Base-by-base conservation (phyloP, 2,113 vertebrate species). In the Microcebus tavaratra region DNA sequence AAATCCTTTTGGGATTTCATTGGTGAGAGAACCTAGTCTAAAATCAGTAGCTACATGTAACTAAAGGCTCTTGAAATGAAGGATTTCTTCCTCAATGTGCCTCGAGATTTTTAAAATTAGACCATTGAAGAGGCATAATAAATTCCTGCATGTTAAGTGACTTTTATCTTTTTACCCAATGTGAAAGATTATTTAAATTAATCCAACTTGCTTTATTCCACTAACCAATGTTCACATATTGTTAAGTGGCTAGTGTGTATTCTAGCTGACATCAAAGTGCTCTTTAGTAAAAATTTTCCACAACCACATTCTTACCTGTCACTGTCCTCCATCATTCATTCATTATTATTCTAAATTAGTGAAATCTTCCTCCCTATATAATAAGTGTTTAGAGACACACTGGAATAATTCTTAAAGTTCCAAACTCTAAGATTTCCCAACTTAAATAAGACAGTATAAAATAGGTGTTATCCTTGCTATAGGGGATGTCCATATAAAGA, bases 101-200 rank as follows among this genome's bases (percentile, higher is more conserved):
- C 31, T 83, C 31, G 42, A 85, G 45, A 53, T 61, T 21, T 88
- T 84, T 68, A 68, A 75, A 80, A 55, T 80, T 70, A 86, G 65
- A 81, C 42, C 29, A 65, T 42, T 73, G n/a, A 88, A 67, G 34
- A 90, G n/a, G 21, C 57, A 70, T 94, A 84, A 84, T 80, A 80
- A 88, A 67, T 39, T 75, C 36, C 81, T 79, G n/a, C 20, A 34
- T 81, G 36, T 34, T 93, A 57, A 91, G n/a, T 90, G 21, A 94
- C 18, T 91, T 82, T 61, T 84, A 53, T 53, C 53, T 86, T 86
- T 96, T 80, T 55, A 31, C 92, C 67, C 79, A 89, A 14, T 90
- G 36, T 86, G 3, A 92, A 78, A 90, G 88, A 65, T 92, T 63
- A 21, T 78, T 96, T 78, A 53, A 81, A 96, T 95, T 91, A 70